Evolutionary conservation across 1,140 invertebrate species (phyloP), one percentile per base, ranked within the genome.

Genomic region (Sogatella furcifera): DNA sequence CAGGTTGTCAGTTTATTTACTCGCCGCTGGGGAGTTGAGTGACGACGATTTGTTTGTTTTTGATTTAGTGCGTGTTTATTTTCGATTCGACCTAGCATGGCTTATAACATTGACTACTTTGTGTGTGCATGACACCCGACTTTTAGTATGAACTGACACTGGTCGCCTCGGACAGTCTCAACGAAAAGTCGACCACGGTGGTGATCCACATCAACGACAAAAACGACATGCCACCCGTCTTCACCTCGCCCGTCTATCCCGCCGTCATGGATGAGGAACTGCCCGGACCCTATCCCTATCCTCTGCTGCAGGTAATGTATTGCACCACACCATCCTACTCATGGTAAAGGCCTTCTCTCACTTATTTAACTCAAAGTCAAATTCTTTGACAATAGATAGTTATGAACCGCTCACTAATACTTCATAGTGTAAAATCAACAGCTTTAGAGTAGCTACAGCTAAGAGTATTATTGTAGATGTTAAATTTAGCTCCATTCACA

Each of bases 131-230:
- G 46, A 61, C 61, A 59, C 61, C 62, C 66, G 62, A 28, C n/a
- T 28, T 28, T 34, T 73, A 91, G 89, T 92, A 91, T 78, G 86
- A 89, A 75, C 78, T 92, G 77, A 87, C 85, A 67, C 78, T 92
- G 79, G 87, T 90, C 67, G 89, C 88, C 49, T 91, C 89, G 56
- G 89, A 92, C 76, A 88, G 86, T 70, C 80, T 89, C 68, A 88
- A 89, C 78, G 89, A 92, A 74, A 89, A 89, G 76, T 80, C 81
- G 61, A 90, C 89, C 61, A 82, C 78, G 55, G 85, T 92, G 55
- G 79, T 86, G 58, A 85, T 92, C 67, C 79, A 82, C 69, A 80
- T 90, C 55, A 82, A 84, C 66, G 87, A 89, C 71, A 82, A 88
- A 70, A 92, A 92, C 75, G 89, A 92, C 74, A 76, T 90, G 61